Base-by-base conservation (phyloP, 2,797 vertebrate genomes). In the Adrianichthys oophorus region DNA sequence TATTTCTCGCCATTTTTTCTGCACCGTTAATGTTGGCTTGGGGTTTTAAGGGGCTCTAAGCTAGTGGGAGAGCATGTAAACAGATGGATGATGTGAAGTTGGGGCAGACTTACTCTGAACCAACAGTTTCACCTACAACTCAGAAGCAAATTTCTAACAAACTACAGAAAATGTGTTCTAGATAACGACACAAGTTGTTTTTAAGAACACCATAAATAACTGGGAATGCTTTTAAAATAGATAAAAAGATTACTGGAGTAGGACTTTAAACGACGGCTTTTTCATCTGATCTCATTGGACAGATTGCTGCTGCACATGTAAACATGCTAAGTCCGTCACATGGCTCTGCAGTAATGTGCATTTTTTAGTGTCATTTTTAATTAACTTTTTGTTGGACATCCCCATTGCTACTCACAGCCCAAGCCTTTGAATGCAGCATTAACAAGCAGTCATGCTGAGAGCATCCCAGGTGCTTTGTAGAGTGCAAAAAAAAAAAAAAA, bases 401-500 rank as follows among this genome's bases (percentile, higher is more conserved):
- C 71, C 41, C 64, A 64, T 73, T 42, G 59, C 67, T 60, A 59
- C 69, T 76, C 71, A 68, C 76, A 78, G 67, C 74, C 23, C 42
- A 70, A 66, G 54, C 56, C 71, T 85, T 77, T 76, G 76, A 80
- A 59, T 82, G 78, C 42, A 77, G 70, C 59, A 75, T 83, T 81
- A 82, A 82, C 82, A 81, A 83, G 77, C 4, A 0, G 42, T 74
- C 84, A 70, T 26, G 70, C 79, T 80, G 86, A 70, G 78, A 65
- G 72, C 73, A 65, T 83, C 59, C 62, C 41, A 60, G 69, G 60
- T 75, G 79, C 83, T 82, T 80, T 85, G 79, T 81, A 42, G 63
- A 74, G 73, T 58, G 77, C 54, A 80, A 48, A 21, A 21, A 10
- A 3, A 37, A 32, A 48, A 21, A 21, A 10, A 3, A 37, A 32